Evolutionary conservation across 2,888 invertebrate species (phyloP).

Genomic region (Meteorus colon): DNA sequence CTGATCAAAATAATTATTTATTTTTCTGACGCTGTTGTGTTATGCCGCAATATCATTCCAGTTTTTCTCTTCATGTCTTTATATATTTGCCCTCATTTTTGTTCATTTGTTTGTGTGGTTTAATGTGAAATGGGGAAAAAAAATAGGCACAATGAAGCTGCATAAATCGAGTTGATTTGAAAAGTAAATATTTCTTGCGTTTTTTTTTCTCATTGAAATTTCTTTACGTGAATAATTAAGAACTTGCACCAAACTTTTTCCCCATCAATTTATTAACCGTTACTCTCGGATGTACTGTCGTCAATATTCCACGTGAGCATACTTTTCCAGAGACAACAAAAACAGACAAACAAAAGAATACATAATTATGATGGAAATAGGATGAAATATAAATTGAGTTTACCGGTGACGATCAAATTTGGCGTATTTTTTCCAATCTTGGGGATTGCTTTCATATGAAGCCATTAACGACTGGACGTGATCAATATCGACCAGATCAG

Average conservation of each 20-base stretch:
- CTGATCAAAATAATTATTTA: not conserved
- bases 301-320: not conserved
- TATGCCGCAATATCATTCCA: not conserved
- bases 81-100: too few species aligned
- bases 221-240: not conserved
- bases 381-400: not conserved
- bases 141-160: too few species aligned
- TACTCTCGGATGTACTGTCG: not conserved
- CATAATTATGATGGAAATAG: constrained; percentile 28
- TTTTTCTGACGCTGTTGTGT: not conserved
- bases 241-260: not conserved
- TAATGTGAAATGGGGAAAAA: too few species aligned
- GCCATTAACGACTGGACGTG: constrained; percentile 87
- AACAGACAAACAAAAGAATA: not conserved
- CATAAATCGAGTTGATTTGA: too few species aligned
- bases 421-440: constrained; percentile 95
- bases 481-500: constrained; percentile 91
- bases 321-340: too few species aligned
- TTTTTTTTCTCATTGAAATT: not conserved
- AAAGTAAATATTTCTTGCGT: too few species aligned
- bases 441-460: constrained; percentile 89
- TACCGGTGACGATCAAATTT: constrained; percentile 94
- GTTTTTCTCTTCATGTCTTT: not conserved
- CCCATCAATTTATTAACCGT: not conserved
- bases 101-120: too few species aligned